Conservation (phyloP, 1,140 invertebrate genomes). For the Mamestra configurata region DNA sequence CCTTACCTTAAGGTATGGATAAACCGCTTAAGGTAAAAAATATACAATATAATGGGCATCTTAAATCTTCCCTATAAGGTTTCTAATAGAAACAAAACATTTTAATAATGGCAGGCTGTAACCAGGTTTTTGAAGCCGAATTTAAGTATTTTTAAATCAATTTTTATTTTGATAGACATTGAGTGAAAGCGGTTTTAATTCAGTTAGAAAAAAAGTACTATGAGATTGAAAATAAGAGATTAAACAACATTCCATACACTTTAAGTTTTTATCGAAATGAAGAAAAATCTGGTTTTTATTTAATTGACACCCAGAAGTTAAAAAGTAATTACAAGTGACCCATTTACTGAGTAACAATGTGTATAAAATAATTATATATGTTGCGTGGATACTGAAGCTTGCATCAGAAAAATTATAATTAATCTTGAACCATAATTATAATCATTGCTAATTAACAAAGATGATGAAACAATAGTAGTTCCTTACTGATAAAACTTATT, state of each 20-base stretch:
- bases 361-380: not conserved
- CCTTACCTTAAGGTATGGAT: not conserved
- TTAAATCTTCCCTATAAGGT: not conserved
- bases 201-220: not conserved
- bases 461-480: not conserved
- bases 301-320: no score
- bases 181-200: not conserved
- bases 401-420: constrained; percentile 17
- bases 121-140: not conserved
- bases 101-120: not conserved
- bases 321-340: not conserved
- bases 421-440: constrained; percentile 7
- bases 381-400: not conserved
- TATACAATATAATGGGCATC: not conserved
- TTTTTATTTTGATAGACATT: not conserved
- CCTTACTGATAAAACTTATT: not conserved
- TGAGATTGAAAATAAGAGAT: constrained; percentile 2
- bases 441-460: constrained; percentile 1
- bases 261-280: no score
- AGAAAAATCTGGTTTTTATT: no score
- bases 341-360: not conserved
- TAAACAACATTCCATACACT: not conserved
- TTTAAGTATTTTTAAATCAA: constrained; percentile 11
- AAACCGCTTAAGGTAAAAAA: not conserved
- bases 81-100: not conserved